Base-by-base conservation (phyloP, 1,140 invertebrate species). In the Magallana ariakensis region DNA sequence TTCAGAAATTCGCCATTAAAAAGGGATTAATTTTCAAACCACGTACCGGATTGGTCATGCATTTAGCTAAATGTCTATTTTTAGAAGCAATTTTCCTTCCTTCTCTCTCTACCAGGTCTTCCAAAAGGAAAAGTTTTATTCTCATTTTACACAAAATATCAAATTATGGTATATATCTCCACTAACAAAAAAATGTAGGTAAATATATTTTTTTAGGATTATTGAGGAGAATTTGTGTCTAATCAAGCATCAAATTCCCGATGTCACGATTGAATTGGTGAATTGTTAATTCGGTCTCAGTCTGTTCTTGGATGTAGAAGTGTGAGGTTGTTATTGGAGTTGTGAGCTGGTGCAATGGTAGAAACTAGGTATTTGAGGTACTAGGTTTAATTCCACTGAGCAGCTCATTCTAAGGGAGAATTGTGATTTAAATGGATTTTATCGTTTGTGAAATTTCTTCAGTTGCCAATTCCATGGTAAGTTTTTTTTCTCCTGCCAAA, bases 381-480 rank as follows among this genome's bases (percentile, higher is more conserved):
- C 66, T 26, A 13, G 66, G 33, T 75, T 75, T 75, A 75, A 46
- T 75, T 75, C 66, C 66, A 75, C 66, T 75, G 66, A 26, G 7
- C 66, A 10, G 19, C 22, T 26, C 22, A 26, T 75, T 75, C 22
- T 13, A 22, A 26, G 66, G 22, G 66, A 26, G 33, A 13, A 15
- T 75, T 26, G 13, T 10, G 22, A 9, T 33, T 19, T 6, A 11
- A 13, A 26, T 75, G 66, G 66, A 75, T 75, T 75, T 75, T 26
- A 26, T 26, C 33, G 66, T 33, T 33, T 13, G 22, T 75, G 22
- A 75, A 26, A 10, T 75, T 13, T 33, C 10, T 33, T 75, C 33
- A 13, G 10, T 26, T 11, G 66, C 33, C 9, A 75, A 75, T 13
- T 75, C 66, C 22, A 75, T 13, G 66, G 66, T 75, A 75, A 10